These are phyloP conservation scores for Polia nebulosa DNA, from an alignment of 2,888 invertebrate genomes.

Conservation along the genomic window DNA sequence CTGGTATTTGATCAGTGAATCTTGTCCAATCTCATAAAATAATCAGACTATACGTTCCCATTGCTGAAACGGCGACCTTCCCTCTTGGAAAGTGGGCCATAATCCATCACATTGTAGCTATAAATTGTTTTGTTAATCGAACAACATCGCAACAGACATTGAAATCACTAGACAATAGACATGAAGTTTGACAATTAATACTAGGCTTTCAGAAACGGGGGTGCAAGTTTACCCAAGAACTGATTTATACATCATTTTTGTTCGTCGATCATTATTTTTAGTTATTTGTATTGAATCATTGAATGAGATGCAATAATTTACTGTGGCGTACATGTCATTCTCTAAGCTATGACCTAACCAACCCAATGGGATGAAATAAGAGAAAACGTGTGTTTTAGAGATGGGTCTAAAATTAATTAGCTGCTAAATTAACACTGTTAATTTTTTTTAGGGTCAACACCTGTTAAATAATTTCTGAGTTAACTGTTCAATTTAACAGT, in stretches of 20 bases:
- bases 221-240: constrained; percentile 40
- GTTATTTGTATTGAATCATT: constrained; percentile 20
- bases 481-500: too few species aligned
- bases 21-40: background rate
- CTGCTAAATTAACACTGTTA: too few species aligned
- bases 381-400: background rate
- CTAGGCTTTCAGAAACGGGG: constrained; percentile 1
- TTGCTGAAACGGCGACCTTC: background rate
- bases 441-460: too few species aligned
- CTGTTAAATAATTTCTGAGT: too few species aligned
- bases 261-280: constrained; percentile 30
- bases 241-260: constrained; percentile 32
- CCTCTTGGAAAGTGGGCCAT: background rate
- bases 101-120: too few species aligned
- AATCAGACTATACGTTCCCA: background rate
- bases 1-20: background rate
- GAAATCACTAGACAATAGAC: background rate
- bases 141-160: background rate
- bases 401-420: too few species aligned
- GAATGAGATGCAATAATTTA: constrained; percentile 3
- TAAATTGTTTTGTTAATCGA: too few species aligned
- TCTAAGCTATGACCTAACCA: background rate
- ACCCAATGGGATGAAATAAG: background rate
- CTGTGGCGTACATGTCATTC: background rate
- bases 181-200: background rate